A percentile compares a stretch with the other conserved stretches of the same genome.
These are phyloP conservation scores for Pithys albifrons DNA, from an alignment of 2,113 vertebrate genomes.

Conservation along the genomic window DNA sequence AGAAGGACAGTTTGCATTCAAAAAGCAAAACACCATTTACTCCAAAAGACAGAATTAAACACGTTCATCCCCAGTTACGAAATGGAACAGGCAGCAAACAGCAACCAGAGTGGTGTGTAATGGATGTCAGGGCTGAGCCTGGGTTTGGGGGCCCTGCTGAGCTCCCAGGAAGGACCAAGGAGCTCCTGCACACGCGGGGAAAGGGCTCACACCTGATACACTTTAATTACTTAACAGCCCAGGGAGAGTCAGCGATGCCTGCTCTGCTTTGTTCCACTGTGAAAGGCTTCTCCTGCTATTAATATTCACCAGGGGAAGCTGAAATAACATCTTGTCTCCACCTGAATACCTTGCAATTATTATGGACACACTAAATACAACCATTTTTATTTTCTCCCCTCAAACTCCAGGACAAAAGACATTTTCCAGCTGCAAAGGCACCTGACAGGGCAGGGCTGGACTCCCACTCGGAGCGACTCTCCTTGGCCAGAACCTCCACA, in stretches of 20 bases:
- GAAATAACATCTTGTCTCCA: background rate
- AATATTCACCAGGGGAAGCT: constrained; percentile 35
- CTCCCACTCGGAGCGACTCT: background rate
- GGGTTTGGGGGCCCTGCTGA: background rate
- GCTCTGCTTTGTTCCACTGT: background rate
- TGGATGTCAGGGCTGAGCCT: background rate
- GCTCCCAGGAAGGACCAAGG: background rate
- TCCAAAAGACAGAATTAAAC: background rate
- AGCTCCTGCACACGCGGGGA: background rate
- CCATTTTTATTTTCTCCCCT: rapidly evolving
- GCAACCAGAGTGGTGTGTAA: background rate
- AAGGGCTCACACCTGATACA: background rate
- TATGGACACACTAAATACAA: background rate
- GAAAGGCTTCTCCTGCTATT: constrained; percentile 9
- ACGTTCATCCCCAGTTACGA: background rate
- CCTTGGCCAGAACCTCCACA: background rate
- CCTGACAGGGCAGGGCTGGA: background rate
- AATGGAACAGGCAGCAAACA: background rate
- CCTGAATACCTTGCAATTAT: background rate
- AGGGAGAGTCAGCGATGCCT: background rate
- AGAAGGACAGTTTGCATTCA: background rate
- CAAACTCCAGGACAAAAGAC: background rate
- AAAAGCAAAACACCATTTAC: background rate
- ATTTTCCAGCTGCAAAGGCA: background rate
- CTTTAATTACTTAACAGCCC: constrained; percentile 7